Evolutionary conservation across 2,797 vertebrate genomes (phyloP), one percentile per base, ranked within the genome.

Genomic region (Anguilla obscura): DNA sequence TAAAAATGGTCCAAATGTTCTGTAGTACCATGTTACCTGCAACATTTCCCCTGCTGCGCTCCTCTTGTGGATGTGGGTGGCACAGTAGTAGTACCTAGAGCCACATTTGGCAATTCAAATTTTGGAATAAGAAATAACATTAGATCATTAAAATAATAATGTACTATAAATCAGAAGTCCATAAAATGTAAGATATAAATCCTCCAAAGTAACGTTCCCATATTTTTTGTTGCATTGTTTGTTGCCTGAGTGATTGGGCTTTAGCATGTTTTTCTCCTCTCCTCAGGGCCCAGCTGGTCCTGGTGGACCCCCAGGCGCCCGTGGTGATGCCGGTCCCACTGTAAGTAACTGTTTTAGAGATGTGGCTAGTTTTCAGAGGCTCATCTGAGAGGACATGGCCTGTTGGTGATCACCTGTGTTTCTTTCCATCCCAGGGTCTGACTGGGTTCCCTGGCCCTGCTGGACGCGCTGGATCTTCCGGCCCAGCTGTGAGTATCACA

Each of bases 391-490:
- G 30, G 40, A 85, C 87, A 50, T 86, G 91, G 85, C 86, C 45
- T 0, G 91, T 63, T 83, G 63, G 54, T 89, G 80, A 36, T 10
- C 66, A 83, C 85, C 1, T 87, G n/a, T 86, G 74, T 92, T 12
- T 94, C 76, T 91, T 91, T 89, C 76, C 12, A 24, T 87, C 30
- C 86, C 93, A 99, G 99, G 99, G 99, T 93, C 93, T 96, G 92
- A 98, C 97, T 96, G 99, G 99, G 93, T 98, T 99, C 95, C 98
- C 98, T 95, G 99, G 99, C 92, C 94, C 97, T 95, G 97, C 96
- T 93, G 99, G 99, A 86, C 96, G 98, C 95, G 93, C 97, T 91
- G 99, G 99, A 91, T 90, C 97, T 92, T 92, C 96, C 88, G 99
- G 99, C 82, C 97, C 98, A 60, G 84, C 97, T 95, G 99, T 99